Conservation (phyloP, 2,888 invertebrate species). For the Molorchus minor region DNA sequence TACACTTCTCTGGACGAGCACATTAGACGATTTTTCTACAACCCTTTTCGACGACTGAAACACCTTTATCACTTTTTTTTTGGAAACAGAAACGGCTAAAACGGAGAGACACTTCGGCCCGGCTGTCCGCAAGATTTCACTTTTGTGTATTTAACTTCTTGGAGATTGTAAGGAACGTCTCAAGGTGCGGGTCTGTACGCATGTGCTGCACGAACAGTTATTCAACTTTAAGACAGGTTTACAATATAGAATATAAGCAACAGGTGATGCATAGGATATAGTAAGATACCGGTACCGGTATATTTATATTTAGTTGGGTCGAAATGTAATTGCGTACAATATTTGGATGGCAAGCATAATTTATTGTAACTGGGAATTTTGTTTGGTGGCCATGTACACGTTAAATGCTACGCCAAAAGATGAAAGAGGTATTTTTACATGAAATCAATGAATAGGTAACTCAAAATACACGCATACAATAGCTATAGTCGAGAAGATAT, state of each 20-base stretch:
- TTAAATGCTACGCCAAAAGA: too few species aligned
- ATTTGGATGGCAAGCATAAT: too few species aligned
- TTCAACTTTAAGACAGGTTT: slow-evolving; percentile 59
- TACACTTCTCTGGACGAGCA: not conserved
- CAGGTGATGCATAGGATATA: slow-evolving; percentile 47
- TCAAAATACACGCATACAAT: too few species aligned
- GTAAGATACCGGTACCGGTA: slow-evolving; percentile 9
- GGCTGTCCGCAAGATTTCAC: slow-evolving; percentile 51
- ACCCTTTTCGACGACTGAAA: not conserved
- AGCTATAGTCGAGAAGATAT: too few species aligned
- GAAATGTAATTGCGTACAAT: too few species aligned
- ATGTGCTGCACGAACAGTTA: slow-evolving; percentile 55
- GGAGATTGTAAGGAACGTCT: slow-evolving; percentile 54
- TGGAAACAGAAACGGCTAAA: slow-evolving; percentile 10
- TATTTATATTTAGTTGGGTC: not conserved
- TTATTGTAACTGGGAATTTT: too few species aligned
- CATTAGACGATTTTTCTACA: not conserved
- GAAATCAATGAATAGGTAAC: too few species aligned
- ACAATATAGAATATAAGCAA: slow-evolving; percentile 52
- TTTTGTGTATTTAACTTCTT: slow-evolving; percentile 48
- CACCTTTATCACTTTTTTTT: slow-evolving; percentile 19
- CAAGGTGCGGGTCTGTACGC: slow-evolving; percentile 56
- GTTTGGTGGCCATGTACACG: too few species aligned
- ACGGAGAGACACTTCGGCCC: slow-evolving; percentile 28
- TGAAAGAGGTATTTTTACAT: too few species aligned